A percentile compares a stretch with the other conserved stretches of the same genome.
Evolutionary conservation across 1,140 invertebrate species (phyloP).

Genomic region (Pygmarrhopalites habei): DNA sequence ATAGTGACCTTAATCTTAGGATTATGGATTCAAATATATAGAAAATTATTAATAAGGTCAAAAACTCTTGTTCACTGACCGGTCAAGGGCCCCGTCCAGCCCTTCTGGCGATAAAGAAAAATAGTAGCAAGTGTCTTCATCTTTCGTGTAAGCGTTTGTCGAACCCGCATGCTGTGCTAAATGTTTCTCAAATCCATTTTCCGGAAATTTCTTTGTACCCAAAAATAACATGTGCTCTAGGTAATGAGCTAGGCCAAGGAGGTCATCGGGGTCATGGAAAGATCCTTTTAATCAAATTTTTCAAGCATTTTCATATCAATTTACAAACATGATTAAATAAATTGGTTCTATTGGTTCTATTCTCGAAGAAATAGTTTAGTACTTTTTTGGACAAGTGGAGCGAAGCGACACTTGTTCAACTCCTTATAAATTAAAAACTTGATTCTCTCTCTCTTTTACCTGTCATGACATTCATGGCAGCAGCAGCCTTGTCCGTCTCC

Average conservation of each 20-base stretch:
- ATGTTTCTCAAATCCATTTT: slow-evolving; percentile 51
- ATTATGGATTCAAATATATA: not conserved
- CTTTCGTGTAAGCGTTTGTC: slow-evolving; percentile 48
- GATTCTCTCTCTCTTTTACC: slow-evolving; percentile 47
- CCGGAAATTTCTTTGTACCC: slow-evolving; percentile 52
- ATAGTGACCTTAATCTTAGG: not conserved
- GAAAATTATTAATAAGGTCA: too few relatives aligned
- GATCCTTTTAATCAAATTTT: too few relatives aligned
- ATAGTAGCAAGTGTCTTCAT: slow-evolving; percentile 47
- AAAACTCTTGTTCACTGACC: slow-evolving; percentile 28
- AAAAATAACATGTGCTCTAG: slow-evolving; percentile 56
- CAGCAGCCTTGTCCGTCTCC: slow-evolving; percentile 85
- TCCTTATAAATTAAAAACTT: not conserved
- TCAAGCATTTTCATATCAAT: too few relatives aligned
- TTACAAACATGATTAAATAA: too few relatives aligned
- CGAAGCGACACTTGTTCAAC: too few relatives aligned
- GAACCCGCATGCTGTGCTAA: slow-evolving; percentile 47
- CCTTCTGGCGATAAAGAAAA: slow-evolving; percentile 46
- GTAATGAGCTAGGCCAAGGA: slow-evolving; percentile 54
- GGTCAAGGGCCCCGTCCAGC: slow-evolving; percentile 44
- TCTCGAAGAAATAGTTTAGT: too few relatives aligned
- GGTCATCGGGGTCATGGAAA: slow-evolving; percentile 48
- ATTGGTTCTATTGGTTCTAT: too few relatives aligned
- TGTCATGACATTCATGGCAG: slow-evolving; percentile 67
- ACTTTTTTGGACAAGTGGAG: too few relatives aligned